phyloP scores from a whole-genome alignment of 1,140 invertebrate species.

The Drosophila pectinifera region DNA sequence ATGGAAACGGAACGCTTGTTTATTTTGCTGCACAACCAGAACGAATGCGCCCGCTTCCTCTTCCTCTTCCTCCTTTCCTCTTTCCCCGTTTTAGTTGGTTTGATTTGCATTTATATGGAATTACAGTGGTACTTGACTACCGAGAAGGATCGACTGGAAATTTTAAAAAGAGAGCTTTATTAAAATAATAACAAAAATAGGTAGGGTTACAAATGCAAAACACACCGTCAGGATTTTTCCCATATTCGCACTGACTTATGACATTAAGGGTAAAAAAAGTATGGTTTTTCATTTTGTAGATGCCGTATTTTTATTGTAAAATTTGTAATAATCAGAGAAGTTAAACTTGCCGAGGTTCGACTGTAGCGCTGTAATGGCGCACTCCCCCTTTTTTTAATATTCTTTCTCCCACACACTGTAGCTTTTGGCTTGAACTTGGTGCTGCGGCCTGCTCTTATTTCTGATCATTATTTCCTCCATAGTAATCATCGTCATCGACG shows the following conservation, averaged over 20 bases:
- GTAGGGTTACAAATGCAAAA: not conserved
- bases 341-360: not conserved
- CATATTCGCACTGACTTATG: too few relatives aligned
- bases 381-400: not conserved
- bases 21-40: constrained; percentile 54
- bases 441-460: constrained; percentile 33
- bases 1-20: constrained; percentile 67
- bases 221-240: too few relatives aligned
- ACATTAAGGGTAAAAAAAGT: too few relatives aligned
- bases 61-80: not conserved
- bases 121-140: constrained; percentile 9
- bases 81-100: constrained; percentile 5
- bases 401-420: constrained; percentile 31
- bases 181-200: not conserved
- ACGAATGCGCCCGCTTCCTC: constrained; percentile 21
- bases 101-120: constrained; percentile 33
- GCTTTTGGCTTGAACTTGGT: constrained; percentile 50
- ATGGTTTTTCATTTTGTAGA: too few relatives aligned
- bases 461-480: constrained; percentile 38
- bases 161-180: too few relatives aligned
- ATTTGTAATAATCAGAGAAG: too few relatives aligned
- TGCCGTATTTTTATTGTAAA: too few relatives aligned
- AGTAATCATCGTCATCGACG: constrained; percentile 40
- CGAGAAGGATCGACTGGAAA: not conserved
- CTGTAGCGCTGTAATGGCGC: constrained; percentile 8